Evolutionary conservation across 2,888 invertebrate species (phyloP).

Genomic region (Drosophila kambysellisi): DNA sequence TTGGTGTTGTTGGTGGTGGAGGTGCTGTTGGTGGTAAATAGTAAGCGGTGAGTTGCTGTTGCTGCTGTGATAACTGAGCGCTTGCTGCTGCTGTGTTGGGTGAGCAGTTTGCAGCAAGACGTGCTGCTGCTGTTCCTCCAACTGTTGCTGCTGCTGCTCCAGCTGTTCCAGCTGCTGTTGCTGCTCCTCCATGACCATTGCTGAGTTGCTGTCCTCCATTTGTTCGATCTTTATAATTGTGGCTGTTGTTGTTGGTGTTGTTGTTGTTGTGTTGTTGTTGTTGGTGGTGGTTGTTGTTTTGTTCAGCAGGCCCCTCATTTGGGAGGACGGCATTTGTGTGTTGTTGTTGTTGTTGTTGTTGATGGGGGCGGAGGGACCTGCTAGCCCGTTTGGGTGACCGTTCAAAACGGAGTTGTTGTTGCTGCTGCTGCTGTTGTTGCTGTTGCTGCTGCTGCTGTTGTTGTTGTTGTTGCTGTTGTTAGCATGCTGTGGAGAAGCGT

Average conservation of each 20-base stretch:
- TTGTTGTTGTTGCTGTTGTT: conserved; percentile 56
- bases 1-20: conserved; percentile 34
- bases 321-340: conserved; percentile 87
- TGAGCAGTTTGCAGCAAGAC: conserved; percentile 53
- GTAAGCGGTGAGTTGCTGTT: conserved; percentile 65
- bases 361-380: conserved; percentile 95
- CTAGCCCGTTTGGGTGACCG: conserved; percentile 98
- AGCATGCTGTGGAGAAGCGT: conserved; percentile 79
- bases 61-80: conserved; percentile 48
- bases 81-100: conserved; percentile 63
- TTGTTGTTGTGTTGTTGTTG: conserved; percentile 84
- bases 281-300: conserved; percentile 88
- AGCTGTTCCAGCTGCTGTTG: conserved; percentile 53
- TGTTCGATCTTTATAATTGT: conserved; percentile 80
- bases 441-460: conserved; percentile 41
- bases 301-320: conserved; percentile 96
- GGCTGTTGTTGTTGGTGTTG: conserved; percentile 69
- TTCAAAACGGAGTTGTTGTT: conserved; percentile 83
- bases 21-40: conserved; percentile 54
- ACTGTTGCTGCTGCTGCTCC: conserved; percentile 26
- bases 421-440: conserved; percentile 33
- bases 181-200: conserved; percentile 85
- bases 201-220: conserved; percentile 80
- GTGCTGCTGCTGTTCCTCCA: conserved; percentile 37
- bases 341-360: conserved; percentile 86